Conservation (phyloP, 2,113 vertebrate genomes). For the Pteruthius melanotis region DNA sequence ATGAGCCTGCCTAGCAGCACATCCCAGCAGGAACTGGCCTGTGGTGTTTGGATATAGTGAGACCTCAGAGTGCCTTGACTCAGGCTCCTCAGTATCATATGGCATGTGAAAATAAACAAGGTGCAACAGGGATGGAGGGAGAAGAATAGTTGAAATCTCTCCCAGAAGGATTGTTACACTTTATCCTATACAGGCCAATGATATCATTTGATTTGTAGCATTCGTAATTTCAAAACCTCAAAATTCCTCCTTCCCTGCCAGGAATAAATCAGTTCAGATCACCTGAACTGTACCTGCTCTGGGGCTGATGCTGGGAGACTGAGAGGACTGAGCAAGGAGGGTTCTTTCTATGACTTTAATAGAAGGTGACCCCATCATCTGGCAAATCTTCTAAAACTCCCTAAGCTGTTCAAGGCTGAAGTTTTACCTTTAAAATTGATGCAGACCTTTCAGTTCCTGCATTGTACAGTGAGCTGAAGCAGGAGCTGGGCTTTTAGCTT, state of each 20-base stretch:
- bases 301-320: background rate
- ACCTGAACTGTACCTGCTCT: background rate
- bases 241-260: background rate
- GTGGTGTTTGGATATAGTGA: fast-evolving
- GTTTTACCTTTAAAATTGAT: background rate
- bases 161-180: background rate
- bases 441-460: background rate
- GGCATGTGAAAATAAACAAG: background rate
- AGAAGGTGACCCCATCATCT: background rate
- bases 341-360: background rate
- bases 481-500: background rate
- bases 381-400: background rate
- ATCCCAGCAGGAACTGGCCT: background rate
- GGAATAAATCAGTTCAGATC: background rate
- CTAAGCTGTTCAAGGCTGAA: background rate
- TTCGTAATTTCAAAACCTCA: background rate
- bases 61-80: background rate
- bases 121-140: background rate
- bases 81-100: background rate
- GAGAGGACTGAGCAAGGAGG: background rate
- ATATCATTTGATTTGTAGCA: background rate
- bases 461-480: background rate
- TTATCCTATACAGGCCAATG: background rate
- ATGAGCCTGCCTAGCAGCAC: background rate
- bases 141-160: background rate